Conservation (phyloP, 2,113 vertebrate genomes). For the Stigmatopora nigra region DNA sequence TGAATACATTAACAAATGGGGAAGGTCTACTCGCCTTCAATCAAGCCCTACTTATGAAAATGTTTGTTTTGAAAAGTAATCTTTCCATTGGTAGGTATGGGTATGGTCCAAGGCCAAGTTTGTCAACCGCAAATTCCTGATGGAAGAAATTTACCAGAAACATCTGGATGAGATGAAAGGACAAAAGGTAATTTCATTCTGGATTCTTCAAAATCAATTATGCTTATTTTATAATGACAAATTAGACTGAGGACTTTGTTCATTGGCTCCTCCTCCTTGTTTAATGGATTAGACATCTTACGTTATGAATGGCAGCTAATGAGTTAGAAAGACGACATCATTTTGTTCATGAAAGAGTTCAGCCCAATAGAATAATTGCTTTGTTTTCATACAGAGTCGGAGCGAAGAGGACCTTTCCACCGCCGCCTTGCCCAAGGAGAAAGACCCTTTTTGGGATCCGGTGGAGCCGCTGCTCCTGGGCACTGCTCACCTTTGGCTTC, state of each 20-base stretch:
- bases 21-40: too few relatives aligned
- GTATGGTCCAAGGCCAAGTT: conserved; percentile 86
- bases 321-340: too few relatives aligned
- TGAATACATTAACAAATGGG: too few relatives aligned
- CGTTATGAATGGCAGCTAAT: too few relatives aligned
- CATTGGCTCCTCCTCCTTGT: too few relatives aligned
- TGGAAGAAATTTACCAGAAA: conserved; percentile 81
- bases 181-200: conserved; percentile 23
- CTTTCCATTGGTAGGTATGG: conserved; percentile 73
- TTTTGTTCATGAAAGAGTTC: too few relatives aligned
- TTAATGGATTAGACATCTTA: too few relatives aligned
- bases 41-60: background rate
- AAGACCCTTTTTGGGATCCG: conserved; percentile 86
- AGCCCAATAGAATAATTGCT: background rate
- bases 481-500: conserved; percentile 82
- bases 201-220: too few relatives aligned
- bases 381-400: conserved; percentile 21
- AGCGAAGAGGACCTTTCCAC: conserved; percentile 20
- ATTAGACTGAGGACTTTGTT: too few relatives aligned
- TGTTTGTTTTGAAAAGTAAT: conserved; percentile 3
- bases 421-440: conserved; percentile 48
- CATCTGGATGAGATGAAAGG: conserved; percentile 60
- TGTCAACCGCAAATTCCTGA: conserved; percentile 84
- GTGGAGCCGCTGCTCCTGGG: conserved; percentile 77
- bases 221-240: background rate